phyloP scores from a whole-genome alignment of 2,113 vertebrate species.

The Paralichthys olivaceus region DNA sequence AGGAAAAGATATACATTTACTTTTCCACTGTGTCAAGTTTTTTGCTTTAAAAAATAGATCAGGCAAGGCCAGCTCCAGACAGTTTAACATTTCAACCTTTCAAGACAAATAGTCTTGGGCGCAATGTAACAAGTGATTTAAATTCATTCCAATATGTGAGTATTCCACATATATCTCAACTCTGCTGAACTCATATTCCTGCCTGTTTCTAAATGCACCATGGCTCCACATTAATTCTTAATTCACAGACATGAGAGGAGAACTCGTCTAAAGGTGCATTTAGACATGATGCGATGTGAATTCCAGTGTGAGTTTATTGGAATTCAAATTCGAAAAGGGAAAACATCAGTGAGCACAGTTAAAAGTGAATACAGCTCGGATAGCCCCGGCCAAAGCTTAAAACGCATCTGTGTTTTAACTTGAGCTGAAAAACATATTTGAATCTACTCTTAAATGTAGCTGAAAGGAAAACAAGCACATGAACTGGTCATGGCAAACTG shows the following conservation, averaged over 20 bases:
- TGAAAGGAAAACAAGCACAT: no score
- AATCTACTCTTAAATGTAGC: no score
- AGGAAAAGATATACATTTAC: not conserved
- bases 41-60: not conserved
- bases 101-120: not conserved
- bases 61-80: not conserved
- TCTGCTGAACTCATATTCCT: no score
- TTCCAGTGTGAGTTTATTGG: not conserved
- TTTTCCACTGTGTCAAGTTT: slow-evolving; percentile 1
- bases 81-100: slow-evolving; percentile 17
- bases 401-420: not conserved
- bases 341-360: not conserved
- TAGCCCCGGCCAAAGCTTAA: not conserved
- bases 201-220: no score
- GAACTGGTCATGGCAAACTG: no score
- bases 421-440: not conserved
- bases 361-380: not conserved
- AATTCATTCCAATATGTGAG: no score
- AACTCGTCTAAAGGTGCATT: no score
- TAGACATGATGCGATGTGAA: not conserved
- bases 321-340: not conserved
- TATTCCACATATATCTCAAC: no score
- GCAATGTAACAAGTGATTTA: not conserved
- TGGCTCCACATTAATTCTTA: not conserved
- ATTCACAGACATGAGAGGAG: not conserved